phyloP scores from a whole-genome alignment of 2,797 vertebrate species.

The Scolopax bukidnonensis region DNA sequence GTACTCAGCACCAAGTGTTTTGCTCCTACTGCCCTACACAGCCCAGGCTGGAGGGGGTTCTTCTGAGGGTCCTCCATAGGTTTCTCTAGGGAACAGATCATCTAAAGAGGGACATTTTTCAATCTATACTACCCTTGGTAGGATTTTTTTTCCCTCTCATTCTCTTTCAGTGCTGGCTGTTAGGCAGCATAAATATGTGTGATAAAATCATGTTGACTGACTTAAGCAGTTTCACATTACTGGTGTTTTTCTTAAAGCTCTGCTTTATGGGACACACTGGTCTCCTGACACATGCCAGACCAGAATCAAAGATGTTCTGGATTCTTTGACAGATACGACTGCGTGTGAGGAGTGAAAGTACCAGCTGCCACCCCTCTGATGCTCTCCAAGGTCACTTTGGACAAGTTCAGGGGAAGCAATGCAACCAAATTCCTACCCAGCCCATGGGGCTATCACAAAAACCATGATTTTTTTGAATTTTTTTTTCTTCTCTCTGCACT shows the following conservation, averaged over 20 bases:
- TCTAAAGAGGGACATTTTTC: not conserved
- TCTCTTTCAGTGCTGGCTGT: not conserved
- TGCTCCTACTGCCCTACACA: not conserved
- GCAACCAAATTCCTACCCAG: not conserved
- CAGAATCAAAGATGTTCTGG: not conserved
- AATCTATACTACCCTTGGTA: not conserved
- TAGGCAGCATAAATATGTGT: not conserved
- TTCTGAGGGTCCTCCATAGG: not conserved
- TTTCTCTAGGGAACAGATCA: not conserved
- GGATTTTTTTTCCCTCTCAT: not conserved
- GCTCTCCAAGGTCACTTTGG: not conserved
- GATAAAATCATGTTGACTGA: not conserved
- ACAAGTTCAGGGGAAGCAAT: not conserved
- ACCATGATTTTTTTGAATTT: not conserved
- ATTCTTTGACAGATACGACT: not conserved
- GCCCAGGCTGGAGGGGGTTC: not conserved
- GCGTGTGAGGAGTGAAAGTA: not conserved
- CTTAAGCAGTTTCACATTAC: not conserved
- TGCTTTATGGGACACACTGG: not conserved
- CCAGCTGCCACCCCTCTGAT: not conserved
- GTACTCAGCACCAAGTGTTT: fast-evolving
- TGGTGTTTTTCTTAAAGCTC: not conserved
- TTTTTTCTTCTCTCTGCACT: not conserved
- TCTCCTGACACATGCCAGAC: not conserved
- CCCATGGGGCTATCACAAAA: fast-evolving